Evolutionary conservation across 2,113 vertebrate species (phyloP).

Genomic region (Cebus imitator): DNA sequence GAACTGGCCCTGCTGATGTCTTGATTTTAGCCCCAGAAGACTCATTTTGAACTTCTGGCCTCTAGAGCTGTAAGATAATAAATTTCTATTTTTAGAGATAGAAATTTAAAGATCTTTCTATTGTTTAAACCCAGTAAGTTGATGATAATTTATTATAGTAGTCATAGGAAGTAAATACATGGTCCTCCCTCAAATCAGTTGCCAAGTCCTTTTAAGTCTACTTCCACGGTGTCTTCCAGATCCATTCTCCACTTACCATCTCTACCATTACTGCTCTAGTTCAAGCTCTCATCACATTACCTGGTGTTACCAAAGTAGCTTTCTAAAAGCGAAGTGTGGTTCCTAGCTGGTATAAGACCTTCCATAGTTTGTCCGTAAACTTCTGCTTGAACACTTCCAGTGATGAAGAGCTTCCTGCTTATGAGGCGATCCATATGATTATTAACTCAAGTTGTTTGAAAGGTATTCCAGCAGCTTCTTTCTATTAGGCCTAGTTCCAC

Average conservation of each 20-base stretch:
- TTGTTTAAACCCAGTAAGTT: background rate
- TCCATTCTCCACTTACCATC: background rate
- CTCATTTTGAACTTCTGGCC: background rate
- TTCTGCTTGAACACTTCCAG: background rate
- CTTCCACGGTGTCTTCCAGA: background rate
- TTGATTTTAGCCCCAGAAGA: background rate
- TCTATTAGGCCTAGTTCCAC: background rate
- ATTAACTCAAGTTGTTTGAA: background rate
- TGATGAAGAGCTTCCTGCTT: background rate
- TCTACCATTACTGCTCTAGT: background rate
- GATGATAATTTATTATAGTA: background rate
- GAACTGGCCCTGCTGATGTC: background rate
- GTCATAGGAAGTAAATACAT: background rate
- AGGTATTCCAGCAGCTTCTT: background rate
- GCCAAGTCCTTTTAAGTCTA: background rate
- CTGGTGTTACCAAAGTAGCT: background rate
- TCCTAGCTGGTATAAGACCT: background rate
- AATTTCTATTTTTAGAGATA: background rate
- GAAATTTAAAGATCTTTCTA: too few species aligned
- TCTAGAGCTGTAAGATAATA: background rate
- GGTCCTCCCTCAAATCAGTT: background rate
- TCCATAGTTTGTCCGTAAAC: background rate
- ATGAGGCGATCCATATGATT: background rate
- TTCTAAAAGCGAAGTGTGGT: background rate
- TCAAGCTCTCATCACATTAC: background rate